phyloP scores from a whole-genome alignment of 2,113 vertebrate genomes.

The Aphelocoma coerulescens region DNA sequence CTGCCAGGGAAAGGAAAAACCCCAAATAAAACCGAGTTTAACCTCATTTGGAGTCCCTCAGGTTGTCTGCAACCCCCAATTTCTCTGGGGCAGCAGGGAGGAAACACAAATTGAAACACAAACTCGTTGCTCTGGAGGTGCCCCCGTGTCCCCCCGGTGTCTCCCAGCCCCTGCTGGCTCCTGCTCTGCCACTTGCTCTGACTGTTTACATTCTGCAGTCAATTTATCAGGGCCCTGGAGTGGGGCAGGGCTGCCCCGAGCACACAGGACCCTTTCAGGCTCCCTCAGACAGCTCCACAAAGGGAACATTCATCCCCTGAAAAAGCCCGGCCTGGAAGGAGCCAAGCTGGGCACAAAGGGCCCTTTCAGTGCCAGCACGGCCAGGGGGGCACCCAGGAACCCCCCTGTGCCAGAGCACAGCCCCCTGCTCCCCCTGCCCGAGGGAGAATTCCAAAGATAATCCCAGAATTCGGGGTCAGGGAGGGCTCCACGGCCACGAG shows the following conservation, averaged over 20 bases:
- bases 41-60: background rate
- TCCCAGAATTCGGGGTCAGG: background rate
- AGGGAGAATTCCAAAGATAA: background rate
- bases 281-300: conserved; percentile 30
- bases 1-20: too few species aligned
- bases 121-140: background rate
- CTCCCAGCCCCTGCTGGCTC: background rate
- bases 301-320: conserved; percentile 40
- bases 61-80: background rate
- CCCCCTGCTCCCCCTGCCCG: background rate
- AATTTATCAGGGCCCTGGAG: conserved; percentile 16
- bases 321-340: background rate
- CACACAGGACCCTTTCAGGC: conserved; percentile 44
- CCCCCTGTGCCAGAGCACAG: background rate
- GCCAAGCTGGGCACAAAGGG: background rate
- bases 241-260: background rate
- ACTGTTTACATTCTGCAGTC: conserved; percentile 33
- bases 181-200: background rate
- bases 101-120: background rate
- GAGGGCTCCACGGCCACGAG: background rate
- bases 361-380: background rate
- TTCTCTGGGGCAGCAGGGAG: background rate
- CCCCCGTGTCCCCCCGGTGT: background rate
- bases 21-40: background rate
- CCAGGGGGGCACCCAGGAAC: background rate